These are phyloP conservation scores for Porites cylindrica DNA, from an alignment of 92 coral and sea anemone species.

Conservation along the genomic window DNA sequence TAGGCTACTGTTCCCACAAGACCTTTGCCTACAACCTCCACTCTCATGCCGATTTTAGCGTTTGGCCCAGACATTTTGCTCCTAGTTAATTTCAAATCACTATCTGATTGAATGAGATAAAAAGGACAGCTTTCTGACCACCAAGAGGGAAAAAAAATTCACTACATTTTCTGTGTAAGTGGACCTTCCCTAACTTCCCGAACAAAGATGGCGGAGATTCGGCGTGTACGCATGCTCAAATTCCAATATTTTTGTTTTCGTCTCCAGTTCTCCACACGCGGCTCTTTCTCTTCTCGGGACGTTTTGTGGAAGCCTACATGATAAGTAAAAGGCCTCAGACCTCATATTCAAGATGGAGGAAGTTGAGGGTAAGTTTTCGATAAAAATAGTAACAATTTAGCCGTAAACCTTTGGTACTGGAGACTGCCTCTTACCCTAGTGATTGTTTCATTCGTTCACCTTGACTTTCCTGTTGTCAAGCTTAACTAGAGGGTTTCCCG, in stretches of 20 bases:
- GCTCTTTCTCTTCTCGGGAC: background rate
- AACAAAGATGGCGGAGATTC: constrained; percentile 57
- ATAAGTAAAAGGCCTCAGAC: background rate
- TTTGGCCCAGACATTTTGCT: constrained; percentile 70
- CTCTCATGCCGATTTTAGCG: constrained; percentile 88
- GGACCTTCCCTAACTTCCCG: constrained; percentile 39
- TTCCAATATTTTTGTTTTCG: constrained; percentile 18
- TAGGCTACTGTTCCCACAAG: constrained; percentile 92
- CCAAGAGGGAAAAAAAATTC: background rate
- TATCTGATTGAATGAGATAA: background rate
- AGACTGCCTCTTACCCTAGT: too few relatives aligned
- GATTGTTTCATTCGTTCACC: too few relatives aligned
- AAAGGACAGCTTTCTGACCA: background rate
- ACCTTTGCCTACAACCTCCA: constrained; percentile 89
- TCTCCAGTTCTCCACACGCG: background rate
- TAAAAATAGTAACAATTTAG: background rate
- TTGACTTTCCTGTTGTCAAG: too few relatives aligned
- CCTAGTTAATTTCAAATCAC: background rate
- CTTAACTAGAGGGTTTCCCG: too few relatives aligned
- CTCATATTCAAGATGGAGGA: constrained; percentile 47
- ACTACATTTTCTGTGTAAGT: constrained; percentile 1
- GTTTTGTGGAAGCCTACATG: background rate
- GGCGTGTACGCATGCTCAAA: constrained; percentile 61
- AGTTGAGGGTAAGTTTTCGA: constrained; percentile 1
- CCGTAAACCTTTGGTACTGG: too few relatives aligned